These are phyloP conservation scores for Seladonia tumulorum DNA, from an alignment of 2,888 invertebrate genomes.

Conservation along the genomic window DNA sequence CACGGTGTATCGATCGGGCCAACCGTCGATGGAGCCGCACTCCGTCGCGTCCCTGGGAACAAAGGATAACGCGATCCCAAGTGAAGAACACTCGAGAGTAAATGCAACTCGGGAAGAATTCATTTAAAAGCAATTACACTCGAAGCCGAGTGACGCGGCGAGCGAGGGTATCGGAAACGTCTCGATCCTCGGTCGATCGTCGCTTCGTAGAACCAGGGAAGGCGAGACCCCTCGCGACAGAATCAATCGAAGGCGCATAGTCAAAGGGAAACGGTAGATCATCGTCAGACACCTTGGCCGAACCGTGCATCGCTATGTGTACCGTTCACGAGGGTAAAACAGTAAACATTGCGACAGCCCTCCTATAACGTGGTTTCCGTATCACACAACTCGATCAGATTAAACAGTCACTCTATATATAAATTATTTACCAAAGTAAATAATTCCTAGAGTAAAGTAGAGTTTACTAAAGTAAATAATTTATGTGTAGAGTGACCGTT, in stretches of 20 bases:
- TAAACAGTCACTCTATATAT: too few relatives aligned
- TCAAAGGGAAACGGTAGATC: not conserved
- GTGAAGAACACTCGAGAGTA: slow-evolving; percentile 20
- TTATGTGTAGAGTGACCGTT: too few relatives aligned
- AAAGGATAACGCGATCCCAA: slow-evolving; percentile 43
- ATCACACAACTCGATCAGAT: too few relatives aligned
- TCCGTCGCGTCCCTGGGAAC: not conserved
- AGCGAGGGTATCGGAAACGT: not conserved
- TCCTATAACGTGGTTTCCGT: too few relatives aligned
- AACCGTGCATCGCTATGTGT: not conserved
- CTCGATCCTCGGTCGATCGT: not conserved
- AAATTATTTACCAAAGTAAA: too few relatives aligned
- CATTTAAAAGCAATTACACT: slow-evolving; percentile 38
- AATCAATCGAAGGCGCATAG: not conserved
- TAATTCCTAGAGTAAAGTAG: too few relatives aligned
- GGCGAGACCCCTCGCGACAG: not conserved
- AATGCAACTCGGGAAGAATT: slow-evolving; percentile 33
- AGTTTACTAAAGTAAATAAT: too few relatives aligned
- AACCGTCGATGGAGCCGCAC: not conserved
- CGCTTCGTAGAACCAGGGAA: not conserved
- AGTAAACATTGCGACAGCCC: too few relatives aligned
- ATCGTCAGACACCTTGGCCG: not conserved
- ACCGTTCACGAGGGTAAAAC: not conserved
- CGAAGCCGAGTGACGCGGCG: not conserved
- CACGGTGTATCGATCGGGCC: slow-evolving; percentile 35